phyloP scores from a whole-genome alignment of 2,797 vertebrate species.

The Coilia nasus region DNA sequence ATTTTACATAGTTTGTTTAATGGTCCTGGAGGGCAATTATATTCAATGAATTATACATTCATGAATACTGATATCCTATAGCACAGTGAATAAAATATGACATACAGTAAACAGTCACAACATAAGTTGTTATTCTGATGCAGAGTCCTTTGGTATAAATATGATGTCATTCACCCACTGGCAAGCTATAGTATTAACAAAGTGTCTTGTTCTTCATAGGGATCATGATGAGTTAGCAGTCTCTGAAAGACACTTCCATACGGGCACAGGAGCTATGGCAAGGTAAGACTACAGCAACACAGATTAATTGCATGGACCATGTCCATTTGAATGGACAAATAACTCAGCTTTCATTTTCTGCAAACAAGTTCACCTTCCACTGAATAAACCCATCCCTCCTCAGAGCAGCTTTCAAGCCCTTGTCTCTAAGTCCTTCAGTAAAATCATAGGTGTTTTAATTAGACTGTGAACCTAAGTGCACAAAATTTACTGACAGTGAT shows the following conservation, averaged over 20 bases:
- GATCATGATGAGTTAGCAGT: not conserved
- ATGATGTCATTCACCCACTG: not conserved
- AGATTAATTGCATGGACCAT: not conserved
- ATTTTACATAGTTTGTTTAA: no score
- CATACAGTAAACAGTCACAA: no score
- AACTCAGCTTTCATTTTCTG: not conserved
- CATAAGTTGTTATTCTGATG: no score
- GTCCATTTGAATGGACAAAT: not conserved
- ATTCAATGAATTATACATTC: no score
- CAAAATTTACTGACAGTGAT: not conserved
- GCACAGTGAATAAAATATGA: no score
- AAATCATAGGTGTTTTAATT: not conserved
- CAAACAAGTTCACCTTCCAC: not conserved
- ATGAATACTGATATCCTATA: no score
- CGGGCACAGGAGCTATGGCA: conserved; percentile 26
- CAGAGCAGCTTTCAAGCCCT: not conserved
- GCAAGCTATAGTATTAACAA: not conserved
- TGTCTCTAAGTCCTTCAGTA: not conserved
- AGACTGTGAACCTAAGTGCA: not conserved
- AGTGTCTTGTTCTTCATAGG: conserved; percentile 29
- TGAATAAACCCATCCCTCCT: not conserved
- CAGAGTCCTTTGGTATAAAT: not conserved
- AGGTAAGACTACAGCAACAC: conserved; percentile 30
- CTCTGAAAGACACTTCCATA: not conserved
- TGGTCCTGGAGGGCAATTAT: no score